phyloP scores from a whole-genome alignment of 2,797 vertebrate genomes.

The Alfaro cultratus region DNA sequence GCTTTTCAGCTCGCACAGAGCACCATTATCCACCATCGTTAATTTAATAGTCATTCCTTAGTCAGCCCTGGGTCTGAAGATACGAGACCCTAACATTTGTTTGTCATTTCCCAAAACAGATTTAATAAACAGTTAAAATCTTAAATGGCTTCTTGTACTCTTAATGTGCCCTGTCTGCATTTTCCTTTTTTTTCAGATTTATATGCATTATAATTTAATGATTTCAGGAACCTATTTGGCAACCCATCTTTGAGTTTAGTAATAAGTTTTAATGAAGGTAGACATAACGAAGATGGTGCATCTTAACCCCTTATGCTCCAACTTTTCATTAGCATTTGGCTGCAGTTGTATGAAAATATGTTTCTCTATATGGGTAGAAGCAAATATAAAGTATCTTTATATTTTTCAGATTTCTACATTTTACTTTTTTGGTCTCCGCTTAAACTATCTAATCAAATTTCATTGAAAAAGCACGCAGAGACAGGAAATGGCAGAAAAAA shows the following conservation, averaged over 20 bases:
- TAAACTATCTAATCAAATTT: background rate
- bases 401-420: background rate
- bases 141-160: slow-evolving; percentile 78
- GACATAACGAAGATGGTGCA: slow-evolving; percentile 65
- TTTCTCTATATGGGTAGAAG: slow-evolving; percentile 24
- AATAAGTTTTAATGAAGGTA: slow-evolving; percentile 74
- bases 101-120: slow-evolving; percentile 79
- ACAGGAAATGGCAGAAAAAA: background rate
- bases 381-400: background rate
- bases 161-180: slow-evolving; percentile 74
- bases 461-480: background rate
- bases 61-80: slow-evolving; percentile 68
- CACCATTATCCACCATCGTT: slow-evolving; percentile 79
- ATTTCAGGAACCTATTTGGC: slow-evolving; percentile 74
- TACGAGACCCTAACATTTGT: slow-evolving; percentile 74
- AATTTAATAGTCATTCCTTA: slow-evolving; percentile 81
- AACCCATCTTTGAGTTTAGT: slow-evolving; percentile 68
- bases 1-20: slow-evolving; percentile 71
- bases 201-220: slow-evolving; percentile 70
- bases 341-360: slow-evolving; percentile 43
- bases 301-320: slow-evolving; percentile 52
- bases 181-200: slow-evolving; percentile 46
- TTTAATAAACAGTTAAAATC: slow-evolving; percentile 84
- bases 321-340: slow-evolving; percentile 56
- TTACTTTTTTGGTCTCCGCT: background rate